Evolutionary conservation across 1,140 invertebrate genomes (phyloP).

Genomic region (Elymnias hypermnestra): DNA sequence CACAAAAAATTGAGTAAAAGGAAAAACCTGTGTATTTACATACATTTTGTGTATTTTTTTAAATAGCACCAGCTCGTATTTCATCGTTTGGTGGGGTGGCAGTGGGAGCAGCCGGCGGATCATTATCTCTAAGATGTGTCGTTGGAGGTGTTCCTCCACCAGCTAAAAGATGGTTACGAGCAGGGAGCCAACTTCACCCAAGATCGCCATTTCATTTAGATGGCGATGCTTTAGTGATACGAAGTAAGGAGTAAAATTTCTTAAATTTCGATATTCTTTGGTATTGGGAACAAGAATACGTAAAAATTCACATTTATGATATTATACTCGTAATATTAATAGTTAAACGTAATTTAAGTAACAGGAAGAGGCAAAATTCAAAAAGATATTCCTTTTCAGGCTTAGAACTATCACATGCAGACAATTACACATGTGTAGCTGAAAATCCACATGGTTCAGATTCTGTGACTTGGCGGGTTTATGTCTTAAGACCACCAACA

Average conservation of each 20-base stretch:
- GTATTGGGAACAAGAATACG: no score
- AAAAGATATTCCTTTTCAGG: constrained; percentile 37
- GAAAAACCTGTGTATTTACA: no score
- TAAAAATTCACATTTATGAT: no score
- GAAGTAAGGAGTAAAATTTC: constrained; percentile 59
- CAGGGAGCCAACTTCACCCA: constrained; percentile 77
- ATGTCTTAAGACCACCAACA: constrained; percentile 84
- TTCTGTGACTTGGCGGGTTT: constrained; percentile 85
- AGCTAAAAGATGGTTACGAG: constrained; percentile 79
- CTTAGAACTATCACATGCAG: constrained; percentile 80
- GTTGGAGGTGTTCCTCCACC: constrained; percentile 81
- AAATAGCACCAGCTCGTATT: constrained; percentile 68
- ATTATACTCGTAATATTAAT: no score
- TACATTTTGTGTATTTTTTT: no score
- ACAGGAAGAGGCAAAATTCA: no score
- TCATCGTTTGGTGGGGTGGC: constrained; percentile 69
- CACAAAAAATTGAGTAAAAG: no score
- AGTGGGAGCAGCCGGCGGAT: constrained; percentile 52
- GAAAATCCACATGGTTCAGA: constrained; percentile 90
- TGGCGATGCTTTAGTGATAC: constrained; percentile 78
- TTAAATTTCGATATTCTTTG: no score
- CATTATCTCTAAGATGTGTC: constrained; percentile 77
- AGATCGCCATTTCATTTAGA: constrained; percentile 79
- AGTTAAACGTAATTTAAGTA: no score
- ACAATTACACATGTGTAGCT: constrained; percentile 92